Conservation (phyloP, 64 coral and sea anemone genomes). For the Montipora sp. region DNA sequence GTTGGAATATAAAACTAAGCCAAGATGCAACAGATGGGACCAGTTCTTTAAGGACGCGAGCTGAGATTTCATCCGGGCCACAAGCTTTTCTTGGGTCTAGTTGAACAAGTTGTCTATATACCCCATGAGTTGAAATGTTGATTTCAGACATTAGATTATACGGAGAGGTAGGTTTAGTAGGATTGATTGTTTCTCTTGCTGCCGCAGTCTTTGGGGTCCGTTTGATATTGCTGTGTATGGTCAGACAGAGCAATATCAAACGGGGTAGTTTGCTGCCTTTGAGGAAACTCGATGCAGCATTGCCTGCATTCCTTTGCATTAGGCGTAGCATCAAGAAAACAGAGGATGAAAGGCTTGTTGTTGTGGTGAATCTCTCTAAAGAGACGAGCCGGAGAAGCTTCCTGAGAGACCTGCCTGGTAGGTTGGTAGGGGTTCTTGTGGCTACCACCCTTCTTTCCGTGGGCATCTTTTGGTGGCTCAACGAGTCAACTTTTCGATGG, state of each 20-base stretch:
- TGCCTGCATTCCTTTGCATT: slow-evolving; percentile 49
- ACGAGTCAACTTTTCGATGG: neutral
- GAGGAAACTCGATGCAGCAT: slow-evolving; percentile 40
- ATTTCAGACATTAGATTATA: slow-evolving; percentile 16
- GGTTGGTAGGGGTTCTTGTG: neutral
- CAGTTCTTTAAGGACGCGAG: too few relatives aligned
- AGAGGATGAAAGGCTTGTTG: slow-evolving; percentile 22
- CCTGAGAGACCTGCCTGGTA: neutral
- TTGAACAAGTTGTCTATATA: too few relatives aligned
- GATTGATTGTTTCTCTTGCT: slow-evolving; percentile 10
- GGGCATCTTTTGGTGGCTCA: neutral
- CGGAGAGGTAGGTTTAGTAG: neutral
- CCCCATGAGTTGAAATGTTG: neutral
- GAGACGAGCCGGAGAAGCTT: neutral
- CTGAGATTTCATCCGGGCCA: too few relatives aligned
- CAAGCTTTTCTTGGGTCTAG: too few relatives aligned
- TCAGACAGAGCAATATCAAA: slow-evolving; percentile 45
- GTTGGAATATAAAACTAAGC: too few relatives aligned
- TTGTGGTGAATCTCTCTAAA: slow-evolving; percentile 66
- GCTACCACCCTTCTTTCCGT: neutral
- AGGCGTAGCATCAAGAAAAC: slow-evolving; percentile 18
- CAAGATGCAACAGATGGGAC: too few relatives aligned
- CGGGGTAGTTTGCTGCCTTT: slow-evolving; percentile 21
- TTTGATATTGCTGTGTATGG: slow-evolving; percentile 33
- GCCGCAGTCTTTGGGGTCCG: slow-evolving; percentile 6